Conservation (phyloP, 2,797 vertebrate species). For the Botia kubotai region DNA sequence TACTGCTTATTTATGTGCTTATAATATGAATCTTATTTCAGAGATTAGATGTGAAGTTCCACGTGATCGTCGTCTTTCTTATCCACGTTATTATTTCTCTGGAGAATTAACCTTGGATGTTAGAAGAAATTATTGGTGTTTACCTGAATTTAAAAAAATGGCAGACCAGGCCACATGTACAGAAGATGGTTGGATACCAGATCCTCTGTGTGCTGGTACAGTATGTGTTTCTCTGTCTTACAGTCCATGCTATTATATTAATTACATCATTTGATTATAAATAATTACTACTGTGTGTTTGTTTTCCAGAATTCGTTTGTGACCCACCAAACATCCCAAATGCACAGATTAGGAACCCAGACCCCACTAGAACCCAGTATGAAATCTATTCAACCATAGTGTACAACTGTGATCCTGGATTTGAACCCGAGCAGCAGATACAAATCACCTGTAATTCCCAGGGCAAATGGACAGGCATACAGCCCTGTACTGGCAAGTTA, state of each 20-base stretch:
- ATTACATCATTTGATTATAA: neutral
- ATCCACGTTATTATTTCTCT: accelerated
- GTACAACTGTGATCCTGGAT: neutral
- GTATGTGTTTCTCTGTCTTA: constrained; percentile 10
- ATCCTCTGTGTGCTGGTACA: constrained; percentile 45
- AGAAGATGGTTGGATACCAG: constrained; percentile 65
- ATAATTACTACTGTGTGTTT: neutral
- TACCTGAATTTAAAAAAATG: accelerated
- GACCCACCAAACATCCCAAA: neutral
- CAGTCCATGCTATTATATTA: neutral
- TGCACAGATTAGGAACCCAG: neutral
- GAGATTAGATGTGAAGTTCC: constrained; percentile 60
- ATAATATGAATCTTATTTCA: constrained; percentile 50
- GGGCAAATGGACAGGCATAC: neutral
- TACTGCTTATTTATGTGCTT: neutral
- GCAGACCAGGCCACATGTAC: constrained; percentile 10
- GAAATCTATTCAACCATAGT: accelerated
- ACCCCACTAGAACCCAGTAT: accelerated
- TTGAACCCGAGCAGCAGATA: neutral
- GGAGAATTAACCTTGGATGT: neutral
- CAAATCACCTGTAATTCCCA: neutral
- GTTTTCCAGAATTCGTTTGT: constrained; percentile 16
- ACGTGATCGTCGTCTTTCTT: accelerated
- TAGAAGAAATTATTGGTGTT: accelerated
- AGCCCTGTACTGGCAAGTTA: neutral